Conservation (phyloP, 1,140 invertebrate species). For the Neelides sp. region DNA sequence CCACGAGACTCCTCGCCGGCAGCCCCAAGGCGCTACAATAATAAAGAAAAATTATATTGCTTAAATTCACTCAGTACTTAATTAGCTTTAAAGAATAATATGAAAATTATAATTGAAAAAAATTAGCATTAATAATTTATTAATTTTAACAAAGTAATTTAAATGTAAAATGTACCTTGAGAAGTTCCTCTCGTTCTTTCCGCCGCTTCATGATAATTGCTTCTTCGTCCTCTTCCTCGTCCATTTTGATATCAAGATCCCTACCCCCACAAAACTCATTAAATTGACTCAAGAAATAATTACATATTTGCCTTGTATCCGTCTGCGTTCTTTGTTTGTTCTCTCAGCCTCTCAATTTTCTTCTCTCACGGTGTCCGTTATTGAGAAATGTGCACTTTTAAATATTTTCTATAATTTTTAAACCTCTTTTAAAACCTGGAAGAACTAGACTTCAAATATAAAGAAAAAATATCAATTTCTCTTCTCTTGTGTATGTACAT, state of each 20-base stretch:
- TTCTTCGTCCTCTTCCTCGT: slow-evolving; percentile 89
- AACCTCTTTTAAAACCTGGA: too few species aligned
- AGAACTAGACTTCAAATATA: too few species aligned
- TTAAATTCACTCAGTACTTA: not conserved
- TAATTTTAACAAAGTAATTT: slow-evolving; percentile 12
- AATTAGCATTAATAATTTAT: not conserved
- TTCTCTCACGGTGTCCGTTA: not conserved
- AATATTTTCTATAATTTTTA: too few species aligned
- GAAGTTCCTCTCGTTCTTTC: slow-evolving; percentile 74
- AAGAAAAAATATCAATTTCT: too few species aligned
- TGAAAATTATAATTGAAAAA: not conserved
- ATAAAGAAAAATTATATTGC: slow-evolving; percentile 26
- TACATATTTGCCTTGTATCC: not conserved
- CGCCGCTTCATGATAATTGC: slow-evolving; percentile 79
- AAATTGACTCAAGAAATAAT: slow-evolving; percentile 15
- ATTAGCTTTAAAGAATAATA: not conserved
- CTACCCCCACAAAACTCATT: slow-evolving; percentile 29
- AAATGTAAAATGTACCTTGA: slow-evolving; percentile 49
- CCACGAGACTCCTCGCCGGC: slow-evolving; percentile 49
- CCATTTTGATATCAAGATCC: slow-evolving; percentile 54
- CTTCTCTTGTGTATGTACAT: slow-evolving; percentile 16
- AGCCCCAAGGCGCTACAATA: slow-evolving; percentile 44
- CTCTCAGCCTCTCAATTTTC: not conserved
- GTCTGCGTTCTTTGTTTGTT: not conserved
- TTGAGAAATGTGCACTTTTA: slow-evolving; percentile 16